Base-by-base conservation (phyloP, 2,888 invertebrate species). In the Tetragnatha montana region DNA sequence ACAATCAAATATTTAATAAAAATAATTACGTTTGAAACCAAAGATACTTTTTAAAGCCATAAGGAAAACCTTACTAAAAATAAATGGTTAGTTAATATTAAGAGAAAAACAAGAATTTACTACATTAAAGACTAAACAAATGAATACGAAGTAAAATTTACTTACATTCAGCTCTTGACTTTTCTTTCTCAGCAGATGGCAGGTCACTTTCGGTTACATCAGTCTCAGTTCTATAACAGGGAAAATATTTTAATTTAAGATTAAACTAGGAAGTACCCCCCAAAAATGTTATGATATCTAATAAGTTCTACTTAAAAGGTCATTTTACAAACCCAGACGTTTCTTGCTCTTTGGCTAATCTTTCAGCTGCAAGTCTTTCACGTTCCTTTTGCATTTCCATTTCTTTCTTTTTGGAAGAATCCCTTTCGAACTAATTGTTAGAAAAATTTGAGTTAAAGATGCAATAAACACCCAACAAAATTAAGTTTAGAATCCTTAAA, bases 361-460 rank as follows among this genome's bases (percentile, higher is more conserved):
- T 95, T 92, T 95, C 94, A 91, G 95, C 95, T 92, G 96, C 96
- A 91, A 96, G 95, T 93, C 97, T 97, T 0, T 96, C 96, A 92
- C 97, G 96, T 93, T 97, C 96, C 91, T 96, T 96, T 93, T 97
- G 97, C 91, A 94, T 95, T 91, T 92, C 88, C 12, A n/a, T 92
- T 88, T 95, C 95, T 93, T 97, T 96, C 92, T 89, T 91, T 89
- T 89, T 92, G 49, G 97, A 95, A 94, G 99, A 98, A 94, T 98
- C 97, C 94, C 99, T 95, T 95, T 99, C 99, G 95, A 97, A 98
- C 98, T 99, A 80, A 50, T 73, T 35, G 12, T 60, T 60, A 60
- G 17, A 60, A 60, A 60, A 35, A 35, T 35, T n/a, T 35, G 35
- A 35, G 4, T 1, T 35, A 35, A 35, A 35, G 35, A 4, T 35